Evolutionary conservation across 2,113 vertebrate genomes (phyloP).

Genomic region (Cynopterus brachyotis): DNA sequence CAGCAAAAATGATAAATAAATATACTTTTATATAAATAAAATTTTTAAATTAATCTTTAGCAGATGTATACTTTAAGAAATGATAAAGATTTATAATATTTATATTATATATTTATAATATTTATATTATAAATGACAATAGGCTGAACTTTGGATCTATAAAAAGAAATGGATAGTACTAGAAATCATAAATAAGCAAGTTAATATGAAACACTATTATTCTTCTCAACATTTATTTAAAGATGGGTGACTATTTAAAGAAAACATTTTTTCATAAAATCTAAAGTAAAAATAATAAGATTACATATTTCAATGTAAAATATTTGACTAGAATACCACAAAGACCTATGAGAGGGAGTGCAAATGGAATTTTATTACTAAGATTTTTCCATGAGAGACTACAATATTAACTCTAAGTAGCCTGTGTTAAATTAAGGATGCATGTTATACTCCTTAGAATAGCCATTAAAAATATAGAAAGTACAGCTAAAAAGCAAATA

Average conservation of each 20-base stretch:
- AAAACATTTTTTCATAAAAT: background rate
- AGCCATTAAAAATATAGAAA: background rate
- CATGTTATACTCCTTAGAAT: background rate
- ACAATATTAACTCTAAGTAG: background rate
- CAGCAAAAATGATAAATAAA: background rate
- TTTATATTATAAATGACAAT: background rate
- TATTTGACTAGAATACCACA: background rate
- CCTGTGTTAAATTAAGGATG: background rate
- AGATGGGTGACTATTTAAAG: background rate
- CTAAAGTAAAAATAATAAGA: background rate
- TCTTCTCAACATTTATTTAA: background rate
- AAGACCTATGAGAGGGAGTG: background rate
- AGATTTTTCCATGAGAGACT: background rate
- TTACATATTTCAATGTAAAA: background rate
- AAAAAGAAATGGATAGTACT: background rate
- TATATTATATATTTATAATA: too few relatives aligned
- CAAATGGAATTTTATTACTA: background rate
- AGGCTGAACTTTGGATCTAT: background rate
- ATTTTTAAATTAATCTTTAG: background rate
- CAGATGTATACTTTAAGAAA: background rate
- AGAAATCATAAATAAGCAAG: background rate
- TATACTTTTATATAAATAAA: background rate
- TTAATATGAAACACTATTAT: background rate
- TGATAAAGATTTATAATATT: too few relatives aligned
- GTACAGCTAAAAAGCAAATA: background rate